Evolutionary conservation across 2,797 vertebrate genomes (phyloP), one percentile per base, ranked within the genome.

Genomic region (Lycodopsis pacificus): DNA sequence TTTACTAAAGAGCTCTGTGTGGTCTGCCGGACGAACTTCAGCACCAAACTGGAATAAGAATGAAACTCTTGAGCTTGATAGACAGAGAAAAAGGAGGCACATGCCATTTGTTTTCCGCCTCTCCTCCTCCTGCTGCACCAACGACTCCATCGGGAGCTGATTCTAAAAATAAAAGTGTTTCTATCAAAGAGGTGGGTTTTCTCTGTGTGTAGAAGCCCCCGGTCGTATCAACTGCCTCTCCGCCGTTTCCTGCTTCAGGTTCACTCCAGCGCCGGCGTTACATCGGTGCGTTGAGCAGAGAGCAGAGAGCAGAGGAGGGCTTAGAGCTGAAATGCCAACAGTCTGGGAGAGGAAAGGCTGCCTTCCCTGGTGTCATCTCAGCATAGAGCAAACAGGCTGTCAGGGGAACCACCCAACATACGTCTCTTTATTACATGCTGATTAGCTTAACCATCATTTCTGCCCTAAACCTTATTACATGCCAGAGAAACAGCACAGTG

Each of bases 21-120:
- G 75, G 61, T 12, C 84, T 77, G 76, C 64, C 76, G 77, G 77
- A 56, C 80, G 80, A 83, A 82, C 86, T 70, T 76, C 53, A 61
- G 78, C 65, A 76, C 56, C 44, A 77, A 81, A 85, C 88, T 82
- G 85, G 53, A 89, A 90, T 83, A 72, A 85, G 86, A 93, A 91
- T 82, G 59, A 81, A 77, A 82, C 57, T 80, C 44, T 40, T 38
- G 57, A 80, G 75, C 44, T 20, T 78, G 86, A 82, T 70, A 84
- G 81, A 77, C 74, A 82, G 66, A 71, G 65, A 53, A 76, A 65
- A 86, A 71, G 70, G 40, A 71, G 59, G 77, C 80, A 64, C 71
- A 65, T 82, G 80, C 86, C 71, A 84, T 76, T 65, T 85, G 48
- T 78, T 44, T 44, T 25, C 54, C 49, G 10, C 76, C 51, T 25